phyloP scores from a whole-genome alignment of 2,888 invertebrate genomes.

The Agapetus fuscipes region DNA sequence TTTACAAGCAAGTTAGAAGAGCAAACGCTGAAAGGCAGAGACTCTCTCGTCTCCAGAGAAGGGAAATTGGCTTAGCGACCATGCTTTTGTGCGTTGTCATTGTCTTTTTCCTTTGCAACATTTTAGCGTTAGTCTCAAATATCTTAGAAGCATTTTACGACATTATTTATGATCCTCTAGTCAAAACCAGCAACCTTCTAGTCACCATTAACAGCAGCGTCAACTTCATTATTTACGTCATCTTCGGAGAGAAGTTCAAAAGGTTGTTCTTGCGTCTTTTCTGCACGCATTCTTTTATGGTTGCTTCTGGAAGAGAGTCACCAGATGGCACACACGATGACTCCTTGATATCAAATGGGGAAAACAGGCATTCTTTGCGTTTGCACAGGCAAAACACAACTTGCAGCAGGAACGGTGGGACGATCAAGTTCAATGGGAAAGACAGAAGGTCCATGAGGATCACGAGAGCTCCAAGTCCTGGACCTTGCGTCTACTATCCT shows the following conservation, averaged over 20 bases:
- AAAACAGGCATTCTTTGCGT: conserved; percentile 58
- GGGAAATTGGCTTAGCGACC: conserved; percentile 88
- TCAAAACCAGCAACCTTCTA: conserved; percentile 79
- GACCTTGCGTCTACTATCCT: conserved; percentile 38
- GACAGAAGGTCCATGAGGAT: conserved; percentile 31
- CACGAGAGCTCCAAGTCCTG: conserved; percentile 34
- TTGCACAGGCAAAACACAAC: conserved; percentile 38
- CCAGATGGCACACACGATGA: conserved; percentile 73
- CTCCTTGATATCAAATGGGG: conserved; percentile 72
- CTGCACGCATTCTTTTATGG: conserved; percentile 50
- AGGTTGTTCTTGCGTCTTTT: conserved; percentile 73
- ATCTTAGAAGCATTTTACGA: conserved; percentile 72
- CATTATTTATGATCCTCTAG: conserved; percentile 56
- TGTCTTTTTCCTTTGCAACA: conserved; percentile 90
- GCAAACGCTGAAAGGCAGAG: conserved; percentile 86
- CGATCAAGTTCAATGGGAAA: conserved; percentile 27
- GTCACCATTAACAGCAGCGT: conserved; percentile 96
- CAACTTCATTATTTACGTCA: conserved; percentile 96
- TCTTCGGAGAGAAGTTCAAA: conserved; percentile 95
- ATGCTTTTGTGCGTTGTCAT: conserved; percentile 92
- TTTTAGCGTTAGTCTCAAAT: conserved; percentile 77
- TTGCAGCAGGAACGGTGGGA: conserved; percentile 22
- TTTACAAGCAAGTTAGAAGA: conserved; percentile 80
- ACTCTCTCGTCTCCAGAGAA: conserved; percentile 78
- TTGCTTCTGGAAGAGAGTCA: conserved; percentile 51